A percentile compares a stretch with the other conserved stretches of the same genome.
These are phyloP conservation scores for Camponotus fellah DNA, from an alignment of 2,888 invertebrate genomes.

Conservation along the genomic window DNA sequence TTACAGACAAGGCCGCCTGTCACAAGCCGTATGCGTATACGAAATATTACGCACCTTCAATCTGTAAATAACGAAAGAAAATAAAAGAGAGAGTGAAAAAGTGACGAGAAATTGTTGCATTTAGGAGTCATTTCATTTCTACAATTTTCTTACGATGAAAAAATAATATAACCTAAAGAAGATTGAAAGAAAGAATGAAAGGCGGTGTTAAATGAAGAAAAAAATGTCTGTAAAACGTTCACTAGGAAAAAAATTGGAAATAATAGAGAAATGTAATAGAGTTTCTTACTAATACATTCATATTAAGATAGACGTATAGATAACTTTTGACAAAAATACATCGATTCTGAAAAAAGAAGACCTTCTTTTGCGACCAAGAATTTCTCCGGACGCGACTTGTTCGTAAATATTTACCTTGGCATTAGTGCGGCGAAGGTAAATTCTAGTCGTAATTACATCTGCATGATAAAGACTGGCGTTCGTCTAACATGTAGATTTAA, in stretches of 20 bases:
- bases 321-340: constrained; percentile 68
- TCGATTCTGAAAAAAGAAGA: constrained; percentile 22
- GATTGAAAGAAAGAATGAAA: background rate
- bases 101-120: background rate
- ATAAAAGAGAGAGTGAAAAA: background rate
- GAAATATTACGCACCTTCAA: constrained; percentile 36
- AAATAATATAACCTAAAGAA: constrained; percentile 17
- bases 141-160: background rate
- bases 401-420: constrained; percentile 75
- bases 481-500: constrained; percentile 43
- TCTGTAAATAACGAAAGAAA: background rate
- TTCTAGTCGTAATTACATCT: constrained; percentile 72
- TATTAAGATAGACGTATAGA: constrained; percentile 58
- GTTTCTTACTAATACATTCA: constrained; percentile 69
- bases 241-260: background rate
- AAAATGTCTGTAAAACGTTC: background rate
- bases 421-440: constrained; percentile 71
- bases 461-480: constrained; percentile 43
- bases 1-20: constrained; percentile 40
- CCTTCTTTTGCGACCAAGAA: constrained; percentile 49
- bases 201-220: background rate
- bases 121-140: constrained; percentile 4
- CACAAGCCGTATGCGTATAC: constrained; percentile 35
- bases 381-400: constrained; percentile 57
- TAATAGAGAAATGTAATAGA: background rate